Conservation (phyloP, 2,888 invertebrate genomes). For the Habrosyne pyritoides region DNA sequence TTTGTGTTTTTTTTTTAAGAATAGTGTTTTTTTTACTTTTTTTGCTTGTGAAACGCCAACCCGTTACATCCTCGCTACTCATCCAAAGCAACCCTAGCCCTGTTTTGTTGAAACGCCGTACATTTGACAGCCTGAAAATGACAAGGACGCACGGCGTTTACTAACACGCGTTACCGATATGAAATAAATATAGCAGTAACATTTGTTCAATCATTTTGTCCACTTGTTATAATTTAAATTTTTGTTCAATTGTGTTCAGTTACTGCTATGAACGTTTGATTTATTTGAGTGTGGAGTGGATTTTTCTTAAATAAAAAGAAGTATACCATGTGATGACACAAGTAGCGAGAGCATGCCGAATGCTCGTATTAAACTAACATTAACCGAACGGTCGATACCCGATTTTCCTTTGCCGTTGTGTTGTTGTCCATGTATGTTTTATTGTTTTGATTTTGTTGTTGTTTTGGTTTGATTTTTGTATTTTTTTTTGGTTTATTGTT, state of each 20-base stretch:
- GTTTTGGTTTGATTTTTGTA: slow-evolving; percentile 49
- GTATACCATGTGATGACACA: slow-evolving; percentile 40
- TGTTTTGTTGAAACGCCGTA: slow-evolving; percentile 45
- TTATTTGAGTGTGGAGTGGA: slow-evolving; percentile 82
- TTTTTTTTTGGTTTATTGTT: slow-evolving; percentile 56
- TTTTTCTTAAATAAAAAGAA: slow-evolving; percentile 60
- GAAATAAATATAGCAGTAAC: slow-evolving; percentile 64
- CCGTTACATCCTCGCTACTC: slow-evolving; percentile 76
- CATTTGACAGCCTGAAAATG: slow-evolving; percentile 39
- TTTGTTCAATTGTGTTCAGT: slow-evolving; percentile 68
- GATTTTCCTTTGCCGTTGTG: slow-evolving; percentile 76
- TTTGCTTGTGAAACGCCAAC: slow-evolving; percentile 81
- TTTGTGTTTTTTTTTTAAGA: slow-evolving; percentile 51
- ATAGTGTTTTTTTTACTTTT: slow-evolving; percentile 55
- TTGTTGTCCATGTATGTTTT: slow-evolving; percentile 59
- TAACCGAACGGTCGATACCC: slow-evolving; percentile 64
- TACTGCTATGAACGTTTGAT: slow-evolving; percentile 69
- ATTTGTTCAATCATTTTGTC: slow-evolving; percentile 26
- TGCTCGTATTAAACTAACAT: slow-evolving; percentile 66
- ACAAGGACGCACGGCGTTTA: slow-evolving; percentile 54
- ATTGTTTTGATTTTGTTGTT: slow-evolving; percentile 48
- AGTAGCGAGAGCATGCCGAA: slow-evolving; percentile 70
- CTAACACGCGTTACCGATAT: slow-evolving; percentile 70
- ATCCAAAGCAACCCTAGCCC: slow-evolving; percentile 63
- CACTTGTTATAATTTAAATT: slow-evolving; percentile 53